These are phyloP conservation scores for pig (Sus scrofa) DNA, from an alignment of 2,113 vertebrate genomes.

Conservation along the genomic window T2T-Sscrofa CM000830.6:35405501-35406000, in stretches of 20 bases:
- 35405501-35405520: background rate
- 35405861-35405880: constrained; percentile 21
- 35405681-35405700: background rate
- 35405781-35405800: background rate
- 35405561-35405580: background rate
- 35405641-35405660: background rate
- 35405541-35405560: constrained; percentile 1
- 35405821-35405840: background rate
- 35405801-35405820: background rate
- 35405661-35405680: background rate
- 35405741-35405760: background rate
- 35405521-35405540: background rate
- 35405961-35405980: background rate
- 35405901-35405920: constrained; percentile 8
- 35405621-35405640: background rate
- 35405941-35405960: background rate
- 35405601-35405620: background rate
- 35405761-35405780: background rate
- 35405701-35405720: background rate
- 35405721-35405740: background rate
- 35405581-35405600: background rate
- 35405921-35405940: background rate
- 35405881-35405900: background rate
- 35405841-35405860: background rate
- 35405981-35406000: background rate